Percentiles rank a stretch among this genome's conserved stretches.
Evolutionary conservation across 1,140 invertebrate species (phyloP).

Genomic region (Philopotamus ludificatus): DNA sequence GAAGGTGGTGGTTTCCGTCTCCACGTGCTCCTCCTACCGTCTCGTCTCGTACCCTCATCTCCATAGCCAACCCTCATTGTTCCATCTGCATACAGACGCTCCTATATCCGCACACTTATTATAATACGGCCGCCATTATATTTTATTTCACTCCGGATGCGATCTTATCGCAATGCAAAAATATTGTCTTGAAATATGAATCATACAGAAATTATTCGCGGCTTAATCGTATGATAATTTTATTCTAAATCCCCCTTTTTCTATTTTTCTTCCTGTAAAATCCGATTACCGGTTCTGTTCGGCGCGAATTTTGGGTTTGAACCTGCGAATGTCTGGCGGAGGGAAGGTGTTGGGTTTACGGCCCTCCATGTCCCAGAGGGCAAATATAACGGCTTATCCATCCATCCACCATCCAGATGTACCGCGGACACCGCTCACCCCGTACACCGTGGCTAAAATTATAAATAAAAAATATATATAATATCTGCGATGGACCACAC

Average conservation of each 20-base stretch:
- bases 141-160: too few relatives aligned
- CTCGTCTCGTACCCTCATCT: not conserved
- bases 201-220: too few relatives aligned
- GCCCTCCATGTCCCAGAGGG: slow-evolving; percentile 18
- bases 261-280: slow-evolving; percentile 13
- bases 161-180: too few relatives aligned
- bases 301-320: not conserved
- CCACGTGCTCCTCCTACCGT: not conserved
- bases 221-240: slow-evolving; percentile 12
- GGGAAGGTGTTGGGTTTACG: slow-evolving; percentile 29
- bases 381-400: slow-evolving; percentile 31
- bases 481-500: too few relatives aligned
- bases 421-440: slow-evolving; percentile 17
- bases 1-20: slow-evolving; percentile 19
- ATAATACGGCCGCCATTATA: too few relatives aligned
- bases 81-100: slow-evolving; percentile 14
- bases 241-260: not conserved
- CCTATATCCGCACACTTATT: too few relatives aligned
- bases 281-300: slow-evolving; percentile 19
- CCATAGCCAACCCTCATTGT: slow-evolving; percentile 4
- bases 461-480: too few relatives aligned
- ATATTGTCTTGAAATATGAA: too few relatives aligned
- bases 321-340: slow-evolving; percentile 5
- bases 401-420: slow-evolving; percentile 23
- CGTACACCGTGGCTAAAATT: slow-evolving; percentile 3